Conservation (phyloP, 2,797 vertebrate genomes). For the Semaprochilodus insignis region DNA sequence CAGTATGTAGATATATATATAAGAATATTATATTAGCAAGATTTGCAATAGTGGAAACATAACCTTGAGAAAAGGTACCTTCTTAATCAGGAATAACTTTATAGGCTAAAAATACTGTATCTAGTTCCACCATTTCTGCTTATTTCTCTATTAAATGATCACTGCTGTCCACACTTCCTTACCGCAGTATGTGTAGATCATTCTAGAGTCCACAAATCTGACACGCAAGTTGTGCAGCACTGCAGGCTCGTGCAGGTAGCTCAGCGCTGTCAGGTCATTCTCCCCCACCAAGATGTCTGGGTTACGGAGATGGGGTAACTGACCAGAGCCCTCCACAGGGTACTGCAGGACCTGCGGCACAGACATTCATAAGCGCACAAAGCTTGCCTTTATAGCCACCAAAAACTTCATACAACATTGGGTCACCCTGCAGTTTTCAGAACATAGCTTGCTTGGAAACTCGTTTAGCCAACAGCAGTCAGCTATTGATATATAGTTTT, state of each 20-base stretch:
- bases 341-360: slow-evolving; percentile 81
- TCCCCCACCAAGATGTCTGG: slow-evolving; percentile 98
- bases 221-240: slow-evolving; percentile 97
- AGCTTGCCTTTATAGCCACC: too few species aligned
- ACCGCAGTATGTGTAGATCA: slow-evolving; percentile 99
- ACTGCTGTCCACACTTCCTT: slow-evolving; percentile 48
- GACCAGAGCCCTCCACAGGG: slow-evolving; percentile 76
- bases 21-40: too few species aligned
- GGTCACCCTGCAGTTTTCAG: too few species aligned
- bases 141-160: not conserved
- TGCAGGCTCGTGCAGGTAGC: slow-evolving; percentile 95
- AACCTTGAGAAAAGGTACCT: too few species aligned
- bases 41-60: too few species aligned
- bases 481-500: too few species aligned
- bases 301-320: slow-evolving; percentile 91
- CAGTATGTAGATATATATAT: too few species aligned
- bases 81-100: not conserved
- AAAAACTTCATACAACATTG: too few species aligned
- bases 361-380: not conserved
- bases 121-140: too few species aligned
- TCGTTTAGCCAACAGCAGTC: too few species aligned
- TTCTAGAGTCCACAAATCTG: slow-evolving; percentile 93
- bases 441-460: too few species aligned
- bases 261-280: slow-evolving; percentile 98
- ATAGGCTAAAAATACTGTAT: not conserved